Conservation (phyloP, 2,888 invertebrate species). For the Exocentrus adspersus region DNA sequence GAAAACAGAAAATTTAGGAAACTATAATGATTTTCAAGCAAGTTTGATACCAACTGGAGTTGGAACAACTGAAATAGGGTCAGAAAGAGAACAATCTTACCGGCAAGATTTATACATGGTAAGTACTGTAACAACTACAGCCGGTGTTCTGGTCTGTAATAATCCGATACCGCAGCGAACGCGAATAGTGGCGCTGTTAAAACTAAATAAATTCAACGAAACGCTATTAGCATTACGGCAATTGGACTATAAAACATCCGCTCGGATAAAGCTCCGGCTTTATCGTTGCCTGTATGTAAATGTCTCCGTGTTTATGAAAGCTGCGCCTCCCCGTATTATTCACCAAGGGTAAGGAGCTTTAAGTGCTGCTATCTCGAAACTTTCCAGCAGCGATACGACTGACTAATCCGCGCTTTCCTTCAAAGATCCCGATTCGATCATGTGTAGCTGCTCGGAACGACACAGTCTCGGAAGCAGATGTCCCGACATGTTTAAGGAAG, state of each 20-base stretch:
- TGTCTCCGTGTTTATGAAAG: slow-evolving; percentile 27
- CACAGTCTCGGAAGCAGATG: too few species aligned
- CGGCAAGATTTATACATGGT: neutral
- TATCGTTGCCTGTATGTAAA: slow-evolving; percentile 44
- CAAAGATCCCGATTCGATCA: slow-evolving; percentile 5
- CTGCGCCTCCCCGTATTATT: slow-evolving; percentile 20
- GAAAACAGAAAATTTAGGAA: too few species aligned
- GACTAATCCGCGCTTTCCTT: slow-evolving; percentile 17
- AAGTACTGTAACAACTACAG: slow-evolving; percentile 4
- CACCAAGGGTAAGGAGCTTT: slow-evolving; percentile 24
- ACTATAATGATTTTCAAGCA: too few species aligned
- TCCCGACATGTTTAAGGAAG: too few species aligned
- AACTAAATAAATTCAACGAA: slow-evolving; percentile 54
- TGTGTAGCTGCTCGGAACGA: slow-evolving; percentile 1
- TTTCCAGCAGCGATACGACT: slow-evolving; percentile 4
- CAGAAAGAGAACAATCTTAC: neutral
- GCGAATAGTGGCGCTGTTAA: slow-evolving; percentile 45
- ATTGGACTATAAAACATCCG: slow-evolving; percentile 50
- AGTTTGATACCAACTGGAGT: too few species aligned
- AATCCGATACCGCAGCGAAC: slow-evolving; percentile 20
- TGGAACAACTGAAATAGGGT: neutral
- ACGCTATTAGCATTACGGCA: slow-evolving; percentile 53
- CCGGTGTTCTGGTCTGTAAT: slow-evolving; percentile 17
- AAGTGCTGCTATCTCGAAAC: slow-evolving; percentile 15
- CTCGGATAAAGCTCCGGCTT: slow-evolving; percentile 46